A percentile compares a stretch with the other conserved stretches of the same genome.
phyloP scores from a whole-genome alignment of 1,140 invertebrate genomes.

The Adelges cooleyi region DNA sequence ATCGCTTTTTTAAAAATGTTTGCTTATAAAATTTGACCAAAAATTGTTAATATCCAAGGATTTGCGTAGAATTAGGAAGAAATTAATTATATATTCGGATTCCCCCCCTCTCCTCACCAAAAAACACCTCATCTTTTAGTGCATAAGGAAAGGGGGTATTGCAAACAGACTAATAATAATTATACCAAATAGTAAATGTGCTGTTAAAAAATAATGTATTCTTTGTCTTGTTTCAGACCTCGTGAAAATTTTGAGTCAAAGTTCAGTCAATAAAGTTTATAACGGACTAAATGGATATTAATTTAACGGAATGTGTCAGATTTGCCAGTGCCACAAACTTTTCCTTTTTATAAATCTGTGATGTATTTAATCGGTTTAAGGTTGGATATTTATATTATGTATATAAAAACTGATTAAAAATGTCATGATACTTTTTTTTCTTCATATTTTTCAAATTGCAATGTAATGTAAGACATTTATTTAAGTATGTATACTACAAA shows the following conservation, averaged over 20 bases:
- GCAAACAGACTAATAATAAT: background rate
- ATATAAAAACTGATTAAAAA: too few relatives aligned
- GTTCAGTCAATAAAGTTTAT: conserved; percentile 56
- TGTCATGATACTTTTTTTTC: too few relatives aligned
- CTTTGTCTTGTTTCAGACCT: conserved; percentile 49
- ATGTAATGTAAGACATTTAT: too few relatives aligned
- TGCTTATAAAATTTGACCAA: too few relatives aligned
- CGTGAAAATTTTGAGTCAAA: conserved; percentile 53
- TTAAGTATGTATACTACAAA: too few relatives aligned
- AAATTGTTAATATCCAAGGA: too few relatives aligned
- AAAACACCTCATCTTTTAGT: background rate
- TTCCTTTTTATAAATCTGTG: conserved; percentile 9
- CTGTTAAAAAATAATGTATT: conserved; percentile 28
- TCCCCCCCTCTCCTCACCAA: too few relatives aligned
- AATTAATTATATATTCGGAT: background rate
- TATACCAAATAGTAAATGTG: conserved; percentile 17
- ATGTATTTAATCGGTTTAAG: conserved; percentile 1
- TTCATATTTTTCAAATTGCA: too few relatives aligned
- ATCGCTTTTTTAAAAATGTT: too few relatives aligned
- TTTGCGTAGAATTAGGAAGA: background rate
- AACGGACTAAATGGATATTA: conserved; percentile 53
- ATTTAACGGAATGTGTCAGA: conserved; percentile 35
- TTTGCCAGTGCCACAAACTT: background rate
- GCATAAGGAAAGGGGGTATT: background rate
- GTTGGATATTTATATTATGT: too few relatives aligned